Percentiles rank a stretch among this genome's conserved stretches.
phyloP scores from a whole-genome alignment of 1,140 invertebrate genomes.

The Aphidius ervi region DNA sequence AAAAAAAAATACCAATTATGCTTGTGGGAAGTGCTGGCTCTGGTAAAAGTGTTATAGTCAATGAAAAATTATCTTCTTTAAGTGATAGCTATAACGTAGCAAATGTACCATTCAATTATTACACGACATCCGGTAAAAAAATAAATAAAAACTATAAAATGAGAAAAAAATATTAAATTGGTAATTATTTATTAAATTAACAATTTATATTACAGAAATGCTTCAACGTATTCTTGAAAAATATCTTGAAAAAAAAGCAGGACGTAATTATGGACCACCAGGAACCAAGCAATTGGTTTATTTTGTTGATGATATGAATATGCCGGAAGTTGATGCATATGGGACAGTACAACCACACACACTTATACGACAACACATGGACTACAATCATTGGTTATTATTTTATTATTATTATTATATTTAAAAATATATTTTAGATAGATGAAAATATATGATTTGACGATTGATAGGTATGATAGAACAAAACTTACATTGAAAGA shows the following conservation, averaged over 20 bases:
- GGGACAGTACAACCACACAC: constrained; percentile 95
- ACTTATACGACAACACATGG: constrained; percentile 87
- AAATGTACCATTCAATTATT: constrained; percentile 93
- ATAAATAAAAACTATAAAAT: constrained; percentile 1
- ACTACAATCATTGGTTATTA: constrained; percentile 85
- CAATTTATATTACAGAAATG: constrained; percentile 59
- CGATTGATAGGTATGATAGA: constrained; percentile 67
- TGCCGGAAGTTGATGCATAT: constrained; percentile 94
- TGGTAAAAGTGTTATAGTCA: constrained; percentile 83
- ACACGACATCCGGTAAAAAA: constrained; percentile 79
- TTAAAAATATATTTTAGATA: background rate
- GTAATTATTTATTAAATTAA: constrained; percentile 12
- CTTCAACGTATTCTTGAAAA: constrained; percentile 88
- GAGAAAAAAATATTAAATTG: background rate
- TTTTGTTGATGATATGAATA: constrained; percentile 96
- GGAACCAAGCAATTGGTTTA: constrained; percentile 89
- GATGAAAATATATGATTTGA: constrained; percentile 3
- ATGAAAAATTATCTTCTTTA: constrained; percentile 73
- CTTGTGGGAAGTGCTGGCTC: constrained; percentile 83
- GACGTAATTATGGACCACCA: constrained; percentile 86
- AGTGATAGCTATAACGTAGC: constrained; percentile 76
- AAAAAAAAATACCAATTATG: constrained; percentile 81
- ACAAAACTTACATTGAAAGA: constrained; percentile 84
- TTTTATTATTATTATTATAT: constrained; percentile 13
- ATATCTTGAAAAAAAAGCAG: constrained; percentile 92